These are phyloP conservation scores for Habropoda laboriosa DNA, from an alignment of 1,140 invertebrate species.

Conservation along the genomic window DNA sequence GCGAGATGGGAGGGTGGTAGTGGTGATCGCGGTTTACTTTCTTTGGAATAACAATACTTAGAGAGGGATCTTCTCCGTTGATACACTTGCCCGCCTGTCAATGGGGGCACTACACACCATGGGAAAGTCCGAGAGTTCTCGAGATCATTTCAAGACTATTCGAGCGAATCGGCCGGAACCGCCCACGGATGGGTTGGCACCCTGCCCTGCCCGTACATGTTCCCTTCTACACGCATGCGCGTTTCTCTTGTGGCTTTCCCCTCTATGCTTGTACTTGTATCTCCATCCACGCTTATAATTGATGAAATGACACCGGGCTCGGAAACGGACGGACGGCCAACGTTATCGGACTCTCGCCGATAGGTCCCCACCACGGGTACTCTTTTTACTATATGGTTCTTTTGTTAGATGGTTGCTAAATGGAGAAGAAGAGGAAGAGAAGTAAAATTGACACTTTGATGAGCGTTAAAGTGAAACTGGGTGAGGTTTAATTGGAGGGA, in stretches of 20 bases:
- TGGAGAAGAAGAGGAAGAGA: neutral
- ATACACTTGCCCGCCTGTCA: conserved; percentile 46
- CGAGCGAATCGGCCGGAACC: conserved; percentile 59
- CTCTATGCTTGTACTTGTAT: conserved; percentile 22
- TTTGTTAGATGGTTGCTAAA: too few relatives aligned
- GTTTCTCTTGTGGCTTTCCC: neutral
- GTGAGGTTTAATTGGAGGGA: neutral
- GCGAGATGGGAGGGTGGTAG: conserved; percentile 39
- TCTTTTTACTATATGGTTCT: neutral
- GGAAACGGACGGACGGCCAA: conserved; percentile 20
- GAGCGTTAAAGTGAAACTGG: neutral
- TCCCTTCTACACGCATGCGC: neutral
- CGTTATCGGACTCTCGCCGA: conserved; percentile 61
- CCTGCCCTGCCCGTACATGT: conserved; percentile 25
- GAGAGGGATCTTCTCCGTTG: conserved; percentile 8
- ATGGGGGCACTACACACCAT: conserved; percentile 31
- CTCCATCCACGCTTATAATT: conserved; percentile 65
- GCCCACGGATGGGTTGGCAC: conserved; percentile 55
- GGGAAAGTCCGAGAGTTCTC: conserved; percentile 38
- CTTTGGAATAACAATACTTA: conserved; percentile 59
- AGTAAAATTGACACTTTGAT: neutral
- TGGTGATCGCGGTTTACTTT: conserved; percentile 61
- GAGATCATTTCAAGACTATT: conserved; percentile 46
- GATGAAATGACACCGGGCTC: conserved; percentile 68
- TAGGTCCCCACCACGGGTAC: conserved; percentile 41